These are phyloP conservation scores for Ursus arctos DNA, from an alignment of 2,113 vertebrate species.

Conservation along the genomic window DNA sequence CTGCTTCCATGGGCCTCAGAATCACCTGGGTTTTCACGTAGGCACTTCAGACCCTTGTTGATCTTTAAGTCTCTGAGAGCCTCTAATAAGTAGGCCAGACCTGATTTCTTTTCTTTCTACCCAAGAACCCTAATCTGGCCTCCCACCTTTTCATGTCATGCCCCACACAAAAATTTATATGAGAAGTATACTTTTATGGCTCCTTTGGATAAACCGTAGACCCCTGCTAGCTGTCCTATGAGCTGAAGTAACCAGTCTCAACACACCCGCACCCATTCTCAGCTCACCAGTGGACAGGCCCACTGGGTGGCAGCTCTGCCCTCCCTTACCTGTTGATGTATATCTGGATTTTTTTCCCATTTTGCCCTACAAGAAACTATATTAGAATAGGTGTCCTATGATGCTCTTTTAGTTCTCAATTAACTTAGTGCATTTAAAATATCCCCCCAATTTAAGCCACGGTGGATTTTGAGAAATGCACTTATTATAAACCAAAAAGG, in stretches of 20 bases:
- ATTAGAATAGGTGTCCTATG: background rate
- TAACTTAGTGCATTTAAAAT: background rate
- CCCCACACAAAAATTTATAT: background rate
- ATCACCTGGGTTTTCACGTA: background rate
- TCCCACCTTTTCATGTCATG: background rate
- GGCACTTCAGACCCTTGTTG: background rate
- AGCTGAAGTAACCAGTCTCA: background rate
- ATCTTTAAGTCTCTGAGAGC: background rate
- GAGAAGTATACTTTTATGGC: background rate
- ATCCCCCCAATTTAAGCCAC: background rate
- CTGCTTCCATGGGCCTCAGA: background rate
- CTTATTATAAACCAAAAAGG: background rate
- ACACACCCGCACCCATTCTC: background rate
- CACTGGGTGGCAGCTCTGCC: background rate
- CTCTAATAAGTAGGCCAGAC: background rate
- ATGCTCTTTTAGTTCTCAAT: background rate
- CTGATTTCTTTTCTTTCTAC: background rate
- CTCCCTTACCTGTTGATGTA: background rate
- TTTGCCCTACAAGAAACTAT: background rate
- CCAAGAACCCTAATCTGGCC: background rate
- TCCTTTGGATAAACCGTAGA: background rate
- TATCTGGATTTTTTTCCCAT: background rate
- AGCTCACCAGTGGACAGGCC: background rate
- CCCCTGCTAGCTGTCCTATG: background rate
- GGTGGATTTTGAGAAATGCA: background rate